Evolutionary conservation across 2,888 invertebrate species (phyloP).

Genomic region (Aleiodes testaceus): DNA sequence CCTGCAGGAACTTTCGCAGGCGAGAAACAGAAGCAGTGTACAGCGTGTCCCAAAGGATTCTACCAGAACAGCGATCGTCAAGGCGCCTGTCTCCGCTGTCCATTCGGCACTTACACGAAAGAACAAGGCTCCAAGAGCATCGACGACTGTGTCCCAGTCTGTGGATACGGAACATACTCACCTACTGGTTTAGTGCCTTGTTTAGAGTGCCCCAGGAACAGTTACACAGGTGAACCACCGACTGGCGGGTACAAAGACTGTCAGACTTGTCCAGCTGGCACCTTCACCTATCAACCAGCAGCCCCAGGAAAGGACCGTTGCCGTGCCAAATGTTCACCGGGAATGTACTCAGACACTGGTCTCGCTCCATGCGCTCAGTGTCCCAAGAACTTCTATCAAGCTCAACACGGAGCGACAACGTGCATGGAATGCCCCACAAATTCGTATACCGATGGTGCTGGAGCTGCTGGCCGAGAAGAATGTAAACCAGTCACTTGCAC

Average conservation of each 20-base stretch:
- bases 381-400: conserved; percentile 93
- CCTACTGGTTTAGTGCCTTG: conserved; percentile 95
- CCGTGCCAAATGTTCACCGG: conserved; percentile 90
- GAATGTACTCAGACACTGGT: conserved; percentile 94
- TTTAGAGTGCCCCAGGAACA: conserved; percentile 93
- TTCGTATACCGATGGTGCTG: conserved; percentile 87
- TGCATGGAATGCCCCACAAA: conserved; percentile 94
- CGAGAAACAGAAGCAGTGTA: conserved; percentile 92
- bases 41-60: conserved; percentile 91
- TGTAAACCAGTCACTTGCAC: conserved; percentile 92
- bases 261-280: conserved; percentile 91
- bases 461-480: conserved; percentile 87
- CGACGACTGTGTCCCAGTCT: conserved; percentile 92
- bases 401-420: conserved; percentile 85
- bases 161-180: conserved; percentile 96
- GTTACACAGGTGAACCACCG: conserved; percentile 91
- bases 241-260: conserved; percentile 94
- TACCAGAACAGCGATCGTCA: conserved; percentile 95
- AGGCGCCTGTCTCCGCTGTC: conserved; percentile 92
- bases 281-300: conserved; percentile 93
- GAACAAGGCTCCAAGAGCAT: conserved; percentile 92
- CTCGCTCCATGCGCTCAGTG: conserved; percentile 95
- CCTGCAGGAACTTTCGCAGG: conserved; percentile 96
- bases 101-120: conserved; percentile 92
- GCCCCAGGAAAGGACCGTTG: conserved; percentile 88